phyloP scores from a whole-genome alignment of 2,888 invertebrate genomes.

The Biston betularia region DNA sequence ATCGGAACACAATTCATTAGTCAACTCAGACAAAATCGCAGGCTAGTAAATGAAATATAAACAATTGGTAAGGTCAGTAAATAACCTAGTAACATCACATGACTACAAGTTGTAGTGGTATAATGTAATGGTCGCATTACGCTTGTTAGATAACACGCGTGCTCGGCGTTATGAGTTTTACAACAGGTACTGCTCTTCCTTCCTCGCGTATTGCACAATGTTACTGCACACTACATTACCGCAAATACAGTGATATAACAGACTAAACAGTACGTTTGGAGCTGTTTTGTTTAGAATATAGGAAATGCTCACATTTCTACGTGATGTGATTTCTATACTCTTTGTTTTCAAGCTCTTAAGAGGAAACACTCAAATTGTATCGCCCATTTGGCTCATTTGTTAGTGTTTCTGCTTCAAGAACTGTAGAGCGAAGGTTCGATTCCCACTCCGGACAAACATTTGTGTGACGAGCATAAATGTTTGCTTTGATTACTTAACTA shows the following conservation, averaged over 20 bases:
- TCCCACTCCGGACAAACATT: no score
- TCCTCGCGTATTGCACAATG: constrained; percentile 71
- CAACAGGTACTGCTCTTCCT: constrained; percentile 68
- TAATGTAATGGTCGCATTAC: constrained; percentile 53
- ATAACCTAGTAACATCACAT: constrained; percentile 3
- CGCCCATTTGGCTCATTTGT: no score
- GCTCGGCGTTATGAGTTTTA: constrained; percentile 64
- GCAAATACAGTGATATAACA: constrained; percentile 41
- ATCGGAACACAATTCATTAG: no score
- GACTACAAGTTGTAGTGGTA: constrained; percentile 21
- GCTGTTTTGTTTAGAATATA: background rate
- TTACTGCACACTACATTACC: constrained; percentile 57
- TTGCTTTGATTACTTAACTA: no score
- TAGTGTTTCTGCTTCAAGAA: no score
- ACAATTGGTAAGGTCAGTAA: constrained; percentile 18
- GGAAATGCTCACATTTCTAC: background rate
- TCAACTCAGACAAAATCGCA: no score
- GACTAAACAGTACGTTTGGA: constrained; percentile 13
- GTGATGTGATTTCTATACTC: background rate
- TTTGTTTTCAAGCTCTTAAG: background rate
- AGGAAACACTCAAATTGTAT: no score
- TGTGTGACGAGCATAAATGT: no score
- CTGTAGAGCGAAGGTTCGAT: no score
- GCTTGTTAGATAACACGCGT: constrained; percentile 63
- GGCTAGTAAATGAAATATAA: background rate